Conservation (phyloP, 2,888 invertebrate genomes). For the Cremastinae sp. region DNA sequence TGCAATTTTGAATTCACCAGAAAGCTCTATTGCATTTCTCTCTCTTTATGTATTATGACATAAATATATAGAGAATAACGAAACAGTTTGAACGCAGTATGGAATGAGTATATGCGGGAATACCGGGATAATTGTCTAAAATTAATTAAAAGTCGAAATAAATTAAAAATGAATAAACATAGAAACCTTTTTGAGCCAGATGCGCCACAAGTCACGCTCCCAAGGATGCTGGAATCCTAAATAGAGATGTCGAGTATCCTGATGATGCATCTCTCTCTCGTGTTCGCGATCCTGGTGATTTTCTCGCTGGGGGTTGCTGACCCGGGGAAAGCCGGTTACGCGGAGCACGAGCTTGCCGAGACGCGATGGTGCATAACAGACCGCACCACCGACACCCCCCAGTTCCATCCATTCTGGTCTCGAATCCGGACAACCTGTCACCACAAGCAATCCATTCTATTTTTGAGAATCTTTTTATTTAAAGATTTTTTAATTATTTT, state of each 20-base stretch:
- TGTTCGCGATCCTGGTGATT: conserved; percentile 50
- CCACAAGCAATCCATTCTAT: conserved; percentile 3
- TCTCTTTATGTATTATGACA: no score
- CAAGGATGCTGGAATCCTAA: conserved; percentile 85
- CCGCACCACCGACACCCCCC: conserved; percentile 73
- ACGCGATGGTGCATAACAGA: conserved; percentile 77
- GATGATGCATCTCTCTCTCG: conserved; percentile 65
- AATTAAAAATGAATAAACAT: neutral
- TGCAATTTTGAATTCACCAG: no score
- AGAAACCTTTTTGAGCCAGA: conserved; percentile 84
- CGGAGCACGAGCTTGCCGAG: conserved; percentile 80
- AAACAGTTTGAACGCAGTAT: no score
- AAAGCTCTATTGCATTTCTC: no score
- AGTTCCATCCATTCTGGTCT: conserved; percentile 78
- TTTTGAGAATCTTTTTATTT: no score
- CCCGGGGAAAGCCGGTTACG: conserved; percentile 78
- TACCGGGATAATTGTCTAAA: no score
- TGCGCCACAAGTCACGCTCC: conserved; percentile 86
- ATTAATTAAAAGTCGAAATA: neutral
- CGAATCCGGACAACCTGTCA: conserved; percentile 73
- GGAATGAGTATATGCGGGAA: no score
- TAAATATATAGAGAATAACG: no score
- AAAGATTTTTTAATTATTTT: no score
- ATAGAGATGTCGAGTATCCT: conserved; percentile 82
- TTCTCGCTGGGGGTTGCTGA: conserved; percentile 65